phyloP scores from a whole-genome alignment of 2,797 vertebrate genomes.

The Dendrocincla fuliginosa region DNA sequence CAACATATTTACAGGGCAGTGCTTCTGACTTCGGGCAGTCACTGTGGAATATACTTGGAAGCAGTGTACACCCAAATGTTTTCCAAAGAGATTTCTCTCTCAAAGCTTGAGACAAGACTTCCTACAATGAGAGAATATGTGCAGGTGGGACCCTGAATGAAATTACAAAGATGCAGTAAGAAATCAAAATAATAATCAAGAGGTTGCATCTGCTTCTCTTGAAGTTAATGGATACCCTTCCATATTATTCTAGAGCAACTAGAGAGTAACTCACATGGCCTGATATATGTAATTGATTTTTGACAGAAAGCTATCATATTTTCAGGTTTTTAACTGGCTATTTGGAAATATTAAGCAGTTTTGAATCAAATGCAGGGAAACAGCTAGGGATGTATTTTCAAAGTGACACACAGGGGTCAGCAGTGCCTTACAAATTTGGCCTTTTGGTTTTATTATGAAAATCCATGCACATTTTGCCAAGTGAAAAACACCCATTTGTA shows the following conservation, averaged over 20 bases:
- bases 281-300: neutral
- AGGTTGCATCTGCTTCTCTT: neutral
- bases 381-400: neutral
- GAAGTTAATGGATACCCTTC: neutral
- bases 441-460: neutral
- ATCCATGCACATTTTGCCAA: neutral
- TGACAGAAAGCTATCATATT: neutral
- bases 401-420: neutral
- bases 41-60: neutral
- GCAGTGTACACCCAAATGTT: neutral
- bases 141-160: neutral
- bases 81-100: neutral
- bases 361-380: neutral
- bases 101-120: neutral
- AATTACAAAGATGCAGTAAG: neutral
- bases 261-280: neutral
- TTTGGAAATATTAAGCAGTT: neutral
- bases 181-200: neutral
- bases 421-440: neutral
- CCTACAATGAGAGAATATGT: neutral
- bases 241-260: neutral
- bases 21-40: neutral
- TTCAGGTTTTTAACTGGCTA: neutral
- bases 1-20: neutral
- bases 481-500: neutral